Base-by-base conservation (phyloP, 2,888 invertebrate species). In the Drosophila melanocephala region DNA sequence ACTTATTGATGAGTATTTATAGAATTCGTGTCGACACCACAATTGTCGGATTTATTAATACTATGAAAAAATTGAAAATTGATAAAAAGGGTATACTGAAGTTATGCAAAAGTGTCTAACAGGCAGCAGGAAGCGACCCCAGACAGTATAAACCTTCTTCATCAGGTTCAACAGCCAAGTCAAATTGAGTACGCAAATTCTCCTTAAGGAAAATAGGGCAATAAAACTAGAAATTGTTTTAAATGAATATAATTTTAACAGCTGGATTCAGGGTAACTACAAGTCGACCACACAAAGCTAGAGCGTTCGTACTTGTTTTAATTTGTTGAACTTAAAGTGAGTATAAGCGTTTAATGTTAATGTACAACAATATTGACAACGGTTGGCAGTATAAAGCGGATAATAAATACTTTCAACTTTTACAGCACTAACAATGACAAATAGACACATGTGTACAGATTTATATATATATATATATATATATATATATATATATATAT, bases 381-480 rank as follows among this genome's bases (percentile, higher is more conserved):
- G 14, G 19, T 19, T 33, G 53, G 39, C 39, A 65, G 58, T 19
- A 52, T 32, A 56, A 32, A 74, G 70, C 53, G 37, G 53, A 69
- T 69, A 60, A 68, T 60, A 69, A 70, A 47, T 69, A 69, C 53
- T 70, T 42, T 52, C 44, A 75, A 60, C 58, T 56, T 75, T 70
- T 33, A 30, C 51, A 64, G 51, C 33, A 57, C 19, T 44, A 22
- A 42, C 47, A 66, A 56, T 56, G 42, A 37, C 35, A 30, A 39
- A 33, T 28, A 33, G n/a, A 52, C 37, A 61, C 16, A 37, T 14
- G 55, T 35, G 22, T 10, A 37, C 19, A 39, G n/a, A 32, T 26
- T 14, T 9, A 30, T 9, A 42, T 1, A 19, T 19, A 28, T 12
- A 37, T 32, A 35, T 22, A 14, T 52, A 35, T 35, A 19, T 30